Conservation (phyloP, 2,888 invertebrate genomes). For the Mechanitis messenoides region DNA sequence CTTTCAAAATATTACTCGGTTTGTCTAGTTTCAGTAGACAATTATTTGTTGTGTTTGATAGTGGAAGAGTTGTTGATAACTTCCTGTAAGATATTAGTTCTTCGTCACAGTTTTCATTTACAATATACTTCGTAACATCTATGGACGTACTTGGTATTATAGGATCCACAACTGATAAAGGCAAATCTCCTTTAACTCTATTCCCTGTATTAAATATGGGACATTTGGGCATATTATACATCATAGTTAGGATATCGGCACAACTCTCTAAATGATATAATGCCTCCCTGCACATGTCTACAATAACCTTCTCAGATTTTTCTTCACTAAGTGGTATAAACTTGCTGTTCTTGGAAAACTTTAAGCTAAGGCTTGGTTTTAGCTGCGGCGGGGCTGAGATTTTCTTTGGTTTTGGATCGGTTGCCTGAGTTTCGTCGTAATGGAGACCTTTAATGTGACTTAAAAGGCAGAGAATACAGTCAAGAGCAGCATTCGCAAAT, state of each 20-base stretch:
- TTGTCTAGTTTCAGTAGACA: slow-evolving; percentile 83
- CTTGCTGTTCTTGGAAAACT: slow-evolving; percentile 69
- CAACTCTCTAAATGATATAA: slow-evolving; percentile 91
- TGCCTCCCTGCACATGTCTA: slow-evolving; percentile 85
- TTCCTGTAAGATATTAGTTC: slow-evolving; percentile 81
- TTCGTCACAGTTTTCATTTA: slow-evolving; percentile 80
- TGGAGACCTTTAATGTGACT: slow-evolving; percentile 84
- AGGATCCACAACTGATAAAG: slow-evolving; percentile 88
- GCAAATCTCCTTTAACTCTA: slow-evolving; percentile 85
- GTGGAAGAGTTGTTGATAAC: slow-evolving; percentile 72
- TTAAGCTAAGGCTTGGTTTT: slow-evolving; percentile 60
- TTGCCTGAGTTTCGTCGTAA: slow-evolving; percentile 69
- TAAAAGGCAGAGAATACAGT: slow-evolving; percentile 93
- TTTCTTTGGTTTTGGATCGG: slow-evolving; percentile 66
- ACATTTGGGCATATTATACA: slow-evolving; percentile 96
- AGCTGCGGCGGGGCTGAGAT: slow-evolving; percentile 45
- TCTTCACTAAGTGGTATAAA: slow-evolving; percentile 68
- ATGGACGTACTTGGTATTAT: slow-evolving; percentile 85
- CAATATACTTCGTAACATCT: slow-evolving; percentile 82
- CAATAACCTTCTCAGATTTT: slow-evolving; percentile 67
- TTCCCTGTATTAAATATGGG: slow-evolving; percentile 94
- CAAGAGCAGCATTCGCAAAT: slow-evolving; percentile 95
- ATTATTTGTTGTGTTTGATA: slow-evolving; percentile 68
- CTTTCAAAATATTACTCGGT: slow-evolving; percentile 89
- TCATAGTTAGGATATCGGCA: slow-evolving; percentile 90